Base-by-base conservation (phyloP, 2,113 vertebrate species). In the Labeo rohita region DNA sequence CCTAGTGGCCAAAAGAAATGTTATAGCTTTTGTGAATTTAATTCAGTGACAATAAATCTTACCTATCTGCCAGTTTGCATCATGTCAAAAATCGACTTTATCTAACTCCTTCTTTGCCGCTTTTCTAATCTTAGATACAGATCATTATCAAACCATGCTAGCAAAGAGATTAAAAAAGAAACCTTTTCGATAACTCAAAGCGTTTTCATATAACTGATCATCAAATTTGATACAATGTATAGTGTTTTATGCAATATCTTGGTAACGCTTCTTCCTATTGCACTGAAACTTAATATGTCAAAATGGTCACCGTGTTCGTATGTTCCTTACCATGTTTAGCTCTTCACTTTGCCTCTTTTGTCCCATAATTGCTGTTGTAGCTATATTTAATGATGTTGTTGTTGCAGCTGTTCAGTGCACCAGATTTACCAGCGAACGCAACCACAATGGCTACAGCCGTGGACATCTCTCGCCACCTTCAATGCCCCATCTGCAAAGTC, bases 401-500 rank as follows among this genome's bases (percentile, higher is more conserved):
- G 34, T 39, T 68, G 13, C 34, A 39, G 18, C 39, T 73, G 3
- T 73, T 73, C 39, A 0, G 8, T 45, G 4, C 5, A 45, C 18
- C 16, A 23, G 21, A 10, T 79, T 56, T 43, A 56, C 39, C 9
- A 10, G 1, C 15, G 8, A 15, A 77, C 13, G 21, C 52, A 59
- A 43, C 12, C 77, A 43, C 36, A 43, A 79, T 79, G 77, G 6
- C 6, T 15, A 39, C 13, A 21, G 13, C 47, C 0, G 0, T 6
- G 68, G 1, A 2, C 0, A 12, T 90, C 83, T 54, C 75, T 47
- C 86, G 88, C 3, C 70, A 92, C 12, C 1, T 95, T 0, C 61
- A 1, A 1, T 94, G 94, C 66, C 6, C 90, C 83, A 91, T 94
- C 82, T 95, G 94, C 77, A 21, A 88, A 6, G 86, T 92, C 0